These are phyloP conservation scores for Fragum sueziense DNA, from an alignment of 2,888 invertebrate species.

Conservation along the genomic window DNA sequence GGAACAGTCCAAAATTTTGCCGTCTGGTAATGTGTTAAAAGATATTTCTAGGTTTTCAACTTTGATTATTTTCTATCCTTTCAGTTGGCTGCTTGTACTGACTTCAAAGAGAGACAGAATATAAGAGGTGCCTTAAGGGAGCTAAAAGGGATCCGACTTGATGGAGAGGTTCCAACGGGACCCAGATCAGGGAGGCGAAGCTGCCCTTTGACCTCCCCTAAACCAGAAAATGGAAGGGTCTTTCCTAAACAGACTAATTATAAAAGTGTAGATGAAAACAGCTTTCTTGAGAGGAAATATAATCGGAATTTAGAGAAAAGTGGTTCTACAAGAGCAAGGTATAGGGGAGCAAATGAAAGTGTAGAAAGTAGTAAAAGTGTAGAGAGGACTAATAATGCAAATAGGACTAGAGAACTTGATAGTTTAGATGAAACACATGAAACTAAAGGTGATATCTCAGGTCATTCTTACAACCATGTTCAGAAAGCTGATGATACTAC, in stretches of 20 bases:
- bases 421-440: not conserved
- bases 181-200: slow-evolving; percentile 17
- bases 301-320: not conserved
- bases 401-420: too few species aligned
- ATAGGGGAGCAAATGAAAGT: not conserved
- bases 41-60: too few species aligned
- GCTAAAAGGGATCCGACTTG: slow-evolving; percentile 56
- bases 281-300: slow-evolving; percentile 20
- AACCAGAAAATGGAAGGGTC: slow-evolving; percentile 5
- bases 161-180: slow-evolving; percentile 47
- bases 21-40: too few species aligned
- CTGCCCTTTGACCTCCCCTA: not conserved
- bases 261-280: slow-evolving; percentile 26
- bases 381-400: too few species aligned
- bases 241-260: slow-evolving; percentile 21
- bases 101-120: slow-evolving; percentile 56
- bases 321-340: not conserved
- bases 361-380: not conserved
- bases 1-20: too few species aligned
- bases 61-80: slow-evolving; percentile 31
- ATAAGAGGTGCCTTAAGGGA: slow-evolving; percentile 59
- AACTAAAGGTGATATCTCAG: not conserved
- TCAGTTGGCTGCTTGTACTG: slow-evolving; percentile 59
- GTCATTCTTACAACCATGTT: not conserved
- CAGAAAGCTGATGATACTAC: not conserved